Evolutionary conservation across 2,888 invertebrate genomes (phyloP).

Genomic region (Cotesia congregata): DNA sequence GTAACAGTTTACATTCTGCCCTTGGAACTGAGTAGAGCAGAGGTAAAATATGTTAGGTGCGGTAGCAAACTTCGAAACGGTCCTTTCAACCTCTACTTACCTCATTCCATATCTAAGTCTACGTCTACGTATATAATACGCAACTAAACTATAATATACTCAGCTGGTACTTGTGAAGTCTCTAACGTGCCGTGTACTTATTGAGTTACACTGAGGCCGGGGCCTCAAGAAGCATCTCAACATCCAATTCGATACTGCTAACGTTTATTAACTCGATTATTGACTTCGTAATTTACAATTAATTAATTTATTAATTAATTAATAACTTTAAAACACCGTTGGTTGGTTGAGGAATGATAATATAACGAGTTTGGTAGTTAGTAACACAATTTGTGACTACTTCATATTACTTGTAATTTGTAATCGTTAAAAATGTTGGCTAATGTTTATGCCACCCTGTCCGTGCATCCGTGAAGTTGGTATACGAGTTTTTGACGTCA

Average conservation of each 20-base stretch:
- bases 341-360: neutral
- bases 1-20: constrained; percentile 53
- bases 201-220: constrained; percentile 3
- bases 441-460: constrained; percentile 46
- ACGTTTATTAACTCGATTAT: constrained; percentile 9
- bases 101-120: too few relatives aligned
- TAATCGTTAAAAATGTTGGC: constrained; percentile 50
- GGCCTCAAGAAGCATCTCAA: constrained; percentile 13
- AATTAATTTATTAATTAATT: constrained; percentile 13
- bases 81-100: neutral
- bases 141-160: too few relatives aligned
- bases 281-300: neutral
- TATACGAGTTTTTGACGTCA: constrained; percentile 57
- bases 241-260: constrained; percentile 18
- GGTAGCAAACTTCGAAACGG: constrained; percentile 21
- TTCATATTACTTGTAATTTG: too few relatives aligned
- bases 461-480: constrained; percentile 61
- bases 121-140: too few relatives aligned
- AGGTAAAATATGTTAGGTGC: neutral
- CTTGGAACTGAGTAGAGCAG: constrained; percentile 47
- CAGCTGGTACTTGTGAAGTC: neutral
- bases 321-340: neutral
- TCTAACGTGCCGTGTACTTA: constrained; percentile 9
- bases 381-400: constrained; percentile 21
- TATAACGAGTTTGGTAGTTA: neutral